These are phyloP conservation scores for Drosophila sucinea DNA, from an alignment of 1,140 invertebrate genomes.

Conservation along the genomic window DNA sequence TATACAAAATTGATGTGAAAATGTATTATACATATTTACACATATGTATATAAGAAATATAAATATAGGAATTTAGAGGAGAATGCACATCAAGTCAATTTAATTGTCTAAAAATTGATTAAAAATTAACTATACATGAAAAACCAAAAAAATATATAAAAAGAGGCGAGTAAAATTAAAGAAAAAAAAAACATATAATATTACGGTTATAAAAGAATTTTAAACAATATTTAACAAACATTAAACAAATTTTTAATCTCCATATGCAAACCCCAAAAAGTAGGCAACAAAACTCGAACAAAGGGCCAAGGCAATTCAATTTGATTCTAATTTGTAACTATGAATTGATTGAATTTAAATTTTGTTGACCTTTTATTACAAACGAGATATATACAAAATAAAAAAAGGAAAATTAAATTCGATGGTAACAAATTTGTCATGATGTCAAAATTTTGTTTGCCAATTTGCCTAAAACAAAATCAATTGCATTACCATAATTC, in stretches of 20 bases:
- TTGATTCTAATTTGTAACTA: neutral
- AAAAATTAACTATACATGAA: too few species aligned
- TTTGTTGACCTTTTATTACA: neutral
- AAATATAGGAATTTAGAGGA: too few species aligned
- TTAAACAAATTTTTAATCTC: too few species aligned
- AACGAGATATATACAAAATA: neutral
- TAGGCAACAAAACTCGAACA: neutral
- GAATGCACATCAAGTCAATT: too few species aligned
- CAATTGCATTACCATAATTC: conserved; percentile 5
- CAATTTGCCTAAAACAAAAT: conserved; percentile 4
- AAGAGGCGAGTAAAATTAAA: too few species aligned
- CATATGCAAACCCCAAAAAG: neutral
- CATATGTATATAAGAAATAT: too few species aligned
- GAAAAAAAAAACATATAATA: too few species aligned
- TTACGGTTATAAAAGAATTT: too few species aligned
- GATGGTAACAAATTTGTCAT: neutral
- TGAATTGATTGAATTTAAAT: conserved; percentile 5
- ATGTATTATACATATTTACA: too few species aligned
- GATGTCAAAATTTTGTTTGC: neutral
- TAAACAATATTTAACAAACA: too few species aligned
- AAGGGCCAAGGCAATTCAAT: neutral
- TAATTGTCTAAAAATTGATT: too few species aligned
- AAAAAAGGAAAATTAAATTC: neutral
- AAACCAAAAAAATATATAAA: too few species aligned
- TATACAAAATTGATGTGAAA: neutral